Conservation (phyloP, 2,113 vertebrate species). For the Verasper variegatus region DNA sequence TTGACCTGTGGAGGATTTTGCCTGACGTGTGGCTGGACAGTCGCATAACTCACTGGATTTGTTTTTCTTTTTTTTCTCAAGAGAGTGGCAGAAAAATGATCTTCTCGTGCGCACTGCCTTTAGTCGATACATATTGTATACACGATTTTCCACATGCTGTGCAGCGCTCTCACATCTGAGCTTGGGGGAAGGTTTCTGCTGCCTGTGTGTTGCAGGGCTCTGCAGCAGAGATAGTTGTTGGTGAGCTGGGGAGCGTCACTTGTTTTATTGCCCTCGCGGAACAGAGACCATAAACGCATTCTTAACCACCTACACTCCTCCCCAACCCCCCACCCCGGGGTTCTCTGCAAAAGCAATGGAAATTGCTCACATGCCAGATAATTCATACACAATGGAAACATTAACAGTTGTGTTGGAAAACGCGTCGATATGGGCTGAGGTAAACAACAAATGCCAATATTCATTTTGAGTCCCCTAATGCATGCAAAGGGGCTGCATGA, state of each 20-base stretch:
- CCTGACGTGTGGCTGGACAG: slow-evolving; percentile 32
- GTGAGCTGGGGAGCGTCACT: slow-evolving; percentile 78
- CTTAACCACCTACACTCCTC: slow-evolving; percentile 68
- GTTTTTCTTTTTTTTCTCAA: slow-evolving; percentile 26
- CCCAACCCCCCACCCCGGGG: slow-evolving; percentile 47
- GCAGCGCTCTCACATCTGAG: slow-evolving; percentile 36
- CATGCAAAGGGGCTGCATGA: background rate
- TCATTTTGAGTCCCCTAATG: background rate
- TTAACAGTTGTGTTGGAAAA: slow-evolving; percentile 50
- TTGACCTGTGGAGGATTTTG: slow-evolving; percentile 30
- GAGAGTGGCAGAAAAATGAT: slow-evolving; percentile 36
- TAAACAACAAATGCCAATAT: slow-evolving; percentile 40
- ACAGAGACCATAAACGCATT: slow-evolving; percentile 81
- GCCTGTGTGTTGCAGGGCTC: slow-evolving; percentile 49
- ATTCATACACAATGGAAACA: slow-evolving; percentile 58
- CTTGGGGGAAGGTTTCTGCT: slow-evolving; percentile 32
- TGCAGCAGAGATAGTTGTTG: slow-evolving; percentile 79
- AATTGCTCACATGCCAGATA: slow-evolving; percentile 60
- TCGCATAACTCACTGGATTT: slow-evolving; percentile 43
- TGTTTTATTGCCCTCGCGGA: slow-evolving; percentile 81
- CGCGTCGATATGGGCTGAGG: slow-evolving; percentile 30
- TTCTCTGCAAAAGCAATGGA: slow-evolving; percentile 40
- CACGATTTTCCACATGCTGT: slow-evolving; percentile 43
- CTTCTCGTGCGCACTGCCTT: slow-evolving; percentile 5
- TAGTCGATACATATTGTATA: background rate